A percentile compares a stretch with the other conserved stretches of the same genome.
Evolutionary conservation across 2,797 vertebrate genomes (phyloP).

Genomic region (Garrulus glandarius): DNA sequence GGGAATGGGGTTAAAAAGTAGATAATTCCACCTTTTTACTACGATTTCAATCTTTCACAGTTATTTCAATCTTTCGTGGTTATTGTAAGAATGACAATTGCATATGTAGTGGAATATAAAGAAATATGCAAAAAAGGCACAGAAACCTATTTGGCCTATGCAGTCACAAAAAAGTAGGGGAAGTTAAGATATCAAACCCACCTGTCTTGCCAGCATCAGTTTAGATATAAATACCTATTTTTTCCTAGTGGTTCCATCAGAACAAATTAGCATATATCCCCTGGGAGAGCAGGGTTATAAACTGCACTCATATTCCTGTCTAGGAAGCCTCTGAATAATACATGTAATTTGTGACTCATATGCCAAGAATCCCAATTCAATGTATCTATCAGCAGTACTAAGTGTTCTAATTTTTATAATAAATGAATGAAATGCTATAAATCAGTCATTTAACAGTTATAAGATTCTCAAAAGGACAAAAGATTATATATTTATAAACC

Average conservation of each 20-base stretch:
- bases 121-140: neutral
- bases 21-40: neutral
- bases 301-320: neutral
- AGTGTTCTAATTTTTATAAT: neutral
- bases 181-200: neutral
- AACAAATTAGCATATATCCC: neutral
- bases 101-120: neutral
- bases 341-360: constrained; percentile 34
- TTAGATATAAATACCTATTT: neutral
- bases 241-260: neutral
- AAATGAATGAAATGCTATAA: neutral
- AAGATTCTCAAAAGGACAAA: neutral
- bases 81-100: neutral
- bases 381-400: neutral
- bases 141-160: neutral
- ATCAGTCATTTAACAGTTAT: neutral
- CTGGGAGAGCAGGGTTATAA: neutral
- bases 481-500: neutral
- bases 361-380: neutral
- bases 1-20: neutral
- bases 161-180: neutral
- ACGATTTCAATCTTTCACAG: neutral
- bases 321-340: constrained; percentile 44
- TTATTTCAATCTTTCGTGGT: neutral
- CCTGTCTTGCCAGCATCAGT: neutral